Conservation (phyloP, 2,113 vertebrate genomes). For the Brachyhypopomus occidentalis region DNA sequence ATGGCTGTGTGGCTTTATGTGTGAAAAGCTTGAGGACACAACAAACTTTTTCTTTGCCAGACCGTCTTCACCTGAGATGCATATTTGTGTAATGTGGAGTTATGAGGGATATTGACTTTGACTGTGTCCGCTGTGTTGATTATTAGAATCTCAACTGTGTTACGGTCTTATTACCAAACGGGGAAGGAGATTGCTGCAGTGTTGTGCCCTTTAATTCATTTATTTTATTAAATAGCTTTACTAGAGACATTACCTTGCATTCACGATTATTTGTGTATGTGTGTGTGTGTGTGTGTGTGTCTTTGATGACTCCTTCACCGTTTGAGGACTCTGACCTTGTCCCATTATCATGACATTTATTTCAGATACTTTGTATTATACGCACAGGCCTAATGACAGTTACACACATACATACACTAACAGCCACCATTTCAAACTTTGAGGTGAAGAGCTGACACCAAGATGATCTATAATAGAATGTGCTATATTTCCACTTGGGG, state of each 20-base stretch:
- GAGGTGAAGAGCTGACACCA: constrained; percentile 18
- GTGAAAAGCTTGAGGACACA: background rate
- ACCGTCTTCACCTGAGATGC: constrained; percentile 4
- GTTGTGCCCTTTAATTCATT: no score
- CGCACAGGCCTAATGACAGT: background rate
- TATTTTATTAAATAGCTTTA: no score
- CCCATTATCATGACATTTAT: background rate
- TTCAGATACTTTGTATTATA: background rate
- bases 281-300: background rate
- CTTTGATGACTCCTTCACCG: no score
- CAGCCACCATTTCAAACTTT: background rate
- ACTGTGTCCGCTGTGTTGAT: background rate
- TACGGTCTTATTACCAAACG: background rate
- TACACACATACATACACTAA: background rate
- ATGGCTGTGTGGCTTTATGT: constrained; percentile 8
- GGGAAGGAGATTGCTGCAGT: background rate
- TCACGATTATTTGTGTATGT: background rate
- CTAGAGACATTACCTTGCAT: no score
- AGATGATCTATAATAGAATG: constrained; percentile 4
- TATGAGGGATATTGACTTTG: constrained; percentile 21
- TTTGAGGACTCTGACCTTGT: background rate
- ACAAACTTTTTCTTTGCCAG: constrained; percentile 8
- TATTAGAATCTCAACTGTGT: constrained; percentile 8
- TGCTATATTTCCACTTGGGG: constrained; percentile 22
- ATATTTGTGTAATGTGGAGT: constrained; percentile 17